These are phyloP conservation scores for Sinocyclocheilus maitianheensis DNA, from an alignment of 2,113 vertebrate species.

Conservation along the genomic window DNA sequence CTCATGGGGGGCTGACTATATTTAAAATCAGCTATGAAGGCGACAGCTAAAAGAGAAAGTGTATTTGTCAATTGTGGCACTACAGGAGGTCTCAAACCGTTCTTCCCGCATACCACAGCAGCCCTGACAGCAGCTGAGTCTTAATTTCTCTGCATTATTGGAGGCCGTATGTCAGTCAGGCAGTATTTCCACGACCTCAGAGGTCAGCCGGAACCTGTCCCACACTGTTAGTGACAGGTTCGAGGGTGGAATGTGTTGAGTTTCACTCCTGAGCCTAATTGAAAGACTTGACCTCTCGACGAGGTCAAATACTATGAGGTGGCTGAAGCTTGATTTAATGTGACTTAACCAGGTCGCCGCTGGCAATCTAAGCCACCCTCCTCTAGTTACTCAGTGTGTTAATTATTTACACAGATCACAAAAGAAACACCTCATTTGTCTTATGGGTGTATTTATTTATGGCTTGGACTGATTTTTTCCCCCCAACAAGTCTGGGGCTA, in stretches of 20 bases:
- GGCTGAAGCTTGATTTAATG: slow-evolving; percentile 40
- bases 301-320: slow-evolving; percentile 36
- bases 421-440: slow-evolving; percentile 36
- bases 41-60: slow-evolving; percentile 30
- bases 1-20: slow-evolving; percentile 1
- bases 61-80: not conserved
- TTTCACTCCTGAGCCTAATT: slow-evolving; percentile 50
- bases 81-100: slow-evolving; percentile 3
- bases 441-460: slow-evolving; percentile 41
- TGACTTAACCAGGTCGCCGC: slow-evolving; percentile 19
- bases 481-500: not conserved
- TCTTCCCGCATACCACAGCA: not conserved
- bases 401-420: slow-evolving; percentile 46
- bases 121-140: not conserved
- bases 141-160: slow-evolving; percentile 22
- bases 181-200: slow-evolving; percentile 50
- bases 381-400: not conserved
- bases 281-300: slow-evolving; percentile 42
- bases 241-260: slow-evolving; percentile 43
- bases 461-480: not conserved
- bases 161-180: slow-evolving; percentile 34
- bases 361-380: slow-evolving; percentile 2
- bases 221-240: slow-evolving; percentile 17
- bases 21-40: slow-evolving; percentile 17
- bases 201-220: slow-evolving; percentile 49